Base-by-base conservation (phyloP, 2,888 invertebrate genomes). In the Hartigia nigra region DNA sequence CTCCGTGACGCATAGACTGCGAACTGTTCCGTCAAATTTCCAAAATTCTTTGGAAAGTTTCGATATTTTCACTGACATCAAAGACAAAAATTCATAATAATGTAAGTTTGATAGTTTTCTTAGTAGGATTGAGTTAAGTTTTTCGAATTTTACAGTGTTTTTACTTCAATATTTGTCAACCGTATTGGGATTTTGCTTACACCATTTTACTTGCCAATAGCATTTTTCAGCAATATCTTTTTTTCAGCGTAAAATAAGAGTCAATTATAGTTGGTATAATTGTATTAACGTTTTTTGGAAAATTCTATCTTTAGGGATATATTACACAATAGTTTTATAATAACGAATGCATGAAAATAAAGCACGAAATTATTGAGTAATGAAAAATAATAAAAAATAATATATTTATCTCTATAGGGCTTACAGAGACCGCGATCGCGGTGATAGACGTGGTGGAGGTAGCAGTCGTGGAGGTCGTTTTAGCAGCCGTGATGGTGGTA, bases 401-500 rank as follows among this genome's bases (percentile, higher is more conserved):
- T 75, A 74, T 35, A 31, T 72, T 32, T 72, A 32, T 14, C 31
- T 72, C 23, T 36, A 76, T 78, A 91, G 91, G 91, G 87, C 91
- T 76, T 91, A 89, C 77, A 87, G 91, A 78, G 91, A 91, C 78
- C 88, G 91, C 74, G 90, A 91, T 80, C 90, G 90, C 78, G 87
- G 86, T 69, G 90, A 89, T 36, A 86, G 90, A 79, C 85, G 90
- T 70, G 92, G 93, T 77, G 93, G 91, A 86, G 91, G 94, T 69
- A 93, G 92, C 80, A 83, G 84, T 69, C 93, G 93, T 23, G 90
- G 91, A 69, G 92, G 93, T 1, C 93, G 93, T 31, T 92, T 93
- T 69, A 93, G 93, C 76, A 92, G 93, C 11, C 87, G 86, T 5
- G 84, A 86, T 14, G 84, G 86, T 4, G 83, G 85, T 12, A 80